These are phyloP conservation scores for Cephus rjabovi DNA, from an alignment of 2,888 invertebrate genomes.

Conservation along the genomic window DNA sequence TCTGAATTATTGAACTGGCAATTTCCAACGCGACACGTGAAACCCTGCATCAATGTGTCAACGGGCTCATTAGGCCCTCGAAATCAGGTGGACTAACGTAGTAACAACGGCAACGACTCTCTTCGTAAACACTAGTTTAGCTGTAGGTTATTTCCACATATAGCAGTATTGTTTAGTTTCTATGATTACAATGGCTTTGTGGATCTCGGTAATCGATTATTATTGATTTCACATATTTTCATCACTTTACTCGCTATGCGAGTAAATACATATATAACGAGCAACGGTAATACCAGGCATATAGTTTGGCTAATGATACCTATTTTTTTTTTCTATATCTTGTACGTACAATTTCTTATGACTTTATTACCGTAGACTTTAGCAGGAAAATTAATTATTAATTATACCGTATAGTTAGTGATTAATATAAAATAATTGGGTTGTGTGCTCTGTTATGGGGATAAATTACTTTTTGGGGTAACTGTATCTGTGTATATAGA, in stretches of 20 bases:
- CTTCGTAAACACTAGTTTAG: conserved; percentile 28
- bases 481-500: neutral
- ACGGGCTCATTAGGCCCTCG: conserved; percentile 58
- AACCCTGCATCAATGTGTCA: conserved; percentile 59
- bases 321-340: neutral
- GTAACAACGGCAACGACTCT: conserved; percentile 36
- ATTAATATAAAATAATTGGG: neutral
- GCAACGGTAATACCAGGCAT: neutral
- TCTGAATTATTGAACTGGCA: conserved; percentile 63
- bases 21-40: conserved; percentile 57
- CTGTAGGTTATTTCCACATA: neutral
- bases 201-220: neutral
- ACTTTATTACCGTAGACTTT: neutral
- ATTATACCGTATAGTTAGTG: neutral
- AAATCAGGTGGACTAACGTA: conserved; percentile 53
- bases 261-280: neutral
- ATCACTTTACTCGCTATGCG: neutral
- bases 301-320: neutral
- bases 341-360: neutral
- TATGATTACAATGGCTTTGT: neutral
- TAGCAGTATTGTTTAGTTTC: neutral
- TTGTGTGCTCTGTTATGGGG: neutral
- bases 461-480: neutral
- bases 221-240: neutral
- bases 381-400: neutral